Conservation (phyloP, 2,888 invertebrate genomes). For the Apeira syringaria region DNA sequence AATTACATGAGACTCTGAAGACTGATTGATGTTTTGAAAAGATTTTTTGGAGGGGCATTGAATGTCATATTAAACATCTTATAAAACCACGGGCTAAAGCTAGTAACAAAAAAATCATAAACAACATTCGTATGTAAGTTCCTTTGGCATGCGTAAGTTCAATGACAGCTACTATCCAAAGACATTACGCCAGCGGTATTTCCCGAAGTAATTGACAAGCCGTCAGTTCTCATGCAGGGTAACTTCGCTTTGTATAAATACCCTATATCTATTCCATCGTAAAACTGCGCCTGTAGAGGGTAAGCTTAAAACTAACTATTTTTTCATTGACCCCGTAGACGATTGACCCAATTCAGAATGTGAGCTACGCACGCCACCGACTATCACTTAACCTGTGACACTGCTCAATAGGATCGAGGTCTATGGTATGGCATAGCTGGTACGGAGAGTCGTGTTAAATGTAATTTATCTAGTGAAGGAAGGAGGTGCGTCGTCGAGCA, state of each 20-base stretch:
- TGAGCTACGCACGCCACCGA: constrained; percentile 33
- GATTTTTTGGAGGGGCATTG: no score
- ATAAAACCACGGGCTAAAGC: no score
- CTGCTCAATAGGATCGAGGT: constrained; percentile 23
- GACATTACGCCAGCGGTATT: constrained; percentile 6
- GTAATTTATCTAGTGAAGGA: constrained; percentile 67
- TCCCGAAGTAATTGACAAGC: background rate
- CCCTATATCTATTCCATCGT: constrained; percentile 14
- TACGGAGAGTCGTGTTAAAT: constrained; percentile 53
- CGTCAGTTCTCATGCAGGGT: constrained; percentile 9
- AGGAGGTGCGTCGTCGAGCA: constrained; percentile 71
- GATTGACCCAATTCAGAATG: constrained; percentile 35
- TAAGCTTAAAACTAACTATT: constrained; percentile 33
- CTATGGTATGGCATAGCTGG: constrained; percentile 8
- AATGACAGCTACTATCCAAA: constrained; percentile 7
- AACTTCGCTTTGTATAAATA: constrained; percentile 12
- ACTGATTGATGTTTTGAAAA: no score
- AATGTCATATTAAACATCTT: no score
- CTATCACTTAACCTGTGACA: constrained; percentile 21
- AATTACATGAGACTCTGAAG: no score
- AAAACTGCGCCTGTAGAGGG: constrained; percentile 18
- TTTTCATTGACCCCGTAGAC: constrained; percentile 34
- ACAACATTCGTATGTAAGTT: no score
- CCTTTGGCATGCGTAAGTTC: constrained; percentile 14
- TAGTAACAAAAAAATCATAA: no score